phyloP scores from a whole-genome alignment of 2,888 invertebrate genomes.

The Subacronicta megacephala region DNA sequence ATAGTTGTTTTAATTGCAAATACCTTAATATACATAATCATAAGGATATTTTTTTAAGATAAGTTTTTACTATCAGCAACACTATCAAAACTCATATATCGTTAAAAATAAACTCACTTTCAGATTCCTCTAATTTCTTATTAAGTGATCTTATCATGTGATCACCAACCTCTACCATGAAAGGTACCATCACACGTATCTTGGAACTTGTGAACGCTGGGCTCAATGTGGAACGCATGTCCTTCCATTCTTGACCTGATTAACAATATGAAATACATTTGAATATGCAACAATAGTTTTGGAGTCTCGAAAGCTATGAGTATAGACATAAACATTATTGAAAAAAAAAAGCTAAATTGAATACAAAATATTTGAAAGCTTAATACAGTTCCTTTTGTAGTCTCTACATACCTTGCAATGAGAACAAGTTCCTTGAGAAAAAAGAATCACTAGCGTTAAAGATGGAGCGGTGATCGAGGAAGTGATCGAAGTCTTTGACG shows the following conservation, averaged over 20 bases:
- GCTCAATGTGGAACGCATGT: conserved; percentile 78
- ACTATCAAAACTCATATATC: too few relatives aligned
- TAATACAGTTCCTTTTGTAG: too few relatives aligned
- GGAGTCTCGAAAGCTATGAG: too few relatives aligned
- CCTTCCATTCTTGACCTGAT: conserved; percentile 68
- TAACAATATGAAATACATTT: background rate
- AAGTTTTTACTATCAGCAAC: too few relatives aligned
- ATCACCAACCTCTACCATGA: conserved; percentile 76
- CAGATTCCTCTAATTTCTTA: conserved; percentile 59
- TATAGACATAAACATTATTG: too few relatives aligned
- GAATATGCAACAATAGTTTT: too few relatives aligned
- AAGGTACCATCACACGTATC: conserved; percentile 77
- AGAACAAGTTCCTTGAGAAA: conserved; percentile 83
- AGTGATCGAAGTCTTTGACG: conserved; percentile 88
- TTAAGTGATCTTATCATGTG: conserved; percentile 67
- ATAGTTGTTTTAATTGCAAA: too few relatives aligned
- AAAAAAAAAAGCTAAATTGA: too few relatives aligned
- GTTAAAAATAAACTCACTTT: conserved; percentile 58
- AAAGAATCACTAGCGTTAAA: conserved; percentile 77
- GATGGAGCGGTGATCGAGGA: conserved; percentile 77
- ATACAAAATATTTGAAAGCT: too few relatives aligned
- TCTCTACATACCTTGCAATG: conserved; percentile 75
- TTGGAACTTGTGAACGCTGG: conserved; percentile 86
- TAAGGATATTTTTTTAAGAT: too few relatives aligned
- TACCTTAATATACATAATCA: too few relatives aligned